Percentiles rank a stretch among this genome's conserved stretches.
These are phyloP conservation scores for Acrobasis suavella DNA, from an alignment of 2,888 invertebrate species.

Conservation along the genomic window DNA sequence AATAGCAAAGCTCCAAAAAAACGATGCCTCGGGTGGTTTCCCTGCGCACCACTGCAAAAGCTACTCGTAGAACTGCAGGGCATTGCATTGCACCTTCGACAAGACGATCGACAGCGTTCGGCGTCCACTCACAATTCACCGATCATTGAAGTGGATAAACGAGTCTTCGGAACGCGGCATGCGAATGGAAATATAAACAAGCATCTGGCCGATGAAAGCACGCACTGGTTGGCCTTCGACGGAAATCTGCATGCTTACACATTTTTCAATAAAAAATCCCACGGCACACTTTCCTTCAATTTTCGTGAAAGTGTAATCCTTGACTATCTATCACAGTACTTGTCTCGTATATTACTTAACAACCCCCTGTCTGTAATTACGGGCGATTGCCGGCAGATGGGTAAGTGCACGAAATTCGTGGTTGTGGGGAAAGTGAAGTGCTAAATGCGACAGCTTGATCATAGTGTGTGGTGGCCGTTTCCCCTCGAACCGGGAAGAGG, in stretches of 20 bases:
- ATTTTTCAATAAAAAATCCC: slow-evolving; percentile 65
- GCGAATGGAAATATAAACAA: slow-evolving; percentile 56
- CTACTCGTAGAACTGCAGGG: background rate
- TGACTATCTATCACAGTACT: slow-evolving; percentile 67
- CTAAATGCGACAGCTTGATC: slow-evolving; percentile 76
- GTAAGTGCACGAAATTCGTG: slow-evolving; percentile 78
- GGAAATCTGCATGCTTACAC: slow-evolving; percentile 53
- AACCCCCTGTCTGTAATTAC: slow-evolving; percentile 70
- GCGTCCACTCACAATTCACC: slow-evolving; percentile 38
- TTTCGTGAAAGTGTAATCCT: slow-evolving; percentile 73
- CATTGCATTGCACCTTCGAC: slow-evolving; percentile 19
- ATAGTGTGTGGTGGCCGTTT: slow-evolving; percentile 61
- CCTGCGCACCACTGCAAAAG: background rate
- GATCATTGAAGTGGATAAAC: slow-evolving; percentile 52
- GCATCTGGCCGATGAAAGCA: slow-evolving; percentile 60
- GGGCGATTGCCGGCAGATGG: slow-evolving; percentile 74
- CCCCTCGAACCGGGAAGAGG: slow-evolving; percentile 59
- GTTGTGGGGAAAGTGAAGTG: slow-evolving; percentile 78
- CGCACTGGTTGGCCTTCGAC: slow-evolving; percentile 57
- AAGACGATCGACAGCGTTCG: slow-evolving; percentile 24
- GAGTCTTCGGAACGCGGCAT: slow-evolving; percentile 49
- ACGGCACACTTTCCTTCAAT: slow-evolving; percentile 76
- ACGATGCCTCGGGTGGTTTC: background rate
- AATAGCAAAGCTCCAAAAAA: no score
- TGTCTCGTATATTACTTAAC: slow-evolving; percentile 65